These are phyloP conservation scores for Micromesistius poutassou DNA, from an alignment of 2,797 vertebrate species.

Conservation along the genomic window DNA sequence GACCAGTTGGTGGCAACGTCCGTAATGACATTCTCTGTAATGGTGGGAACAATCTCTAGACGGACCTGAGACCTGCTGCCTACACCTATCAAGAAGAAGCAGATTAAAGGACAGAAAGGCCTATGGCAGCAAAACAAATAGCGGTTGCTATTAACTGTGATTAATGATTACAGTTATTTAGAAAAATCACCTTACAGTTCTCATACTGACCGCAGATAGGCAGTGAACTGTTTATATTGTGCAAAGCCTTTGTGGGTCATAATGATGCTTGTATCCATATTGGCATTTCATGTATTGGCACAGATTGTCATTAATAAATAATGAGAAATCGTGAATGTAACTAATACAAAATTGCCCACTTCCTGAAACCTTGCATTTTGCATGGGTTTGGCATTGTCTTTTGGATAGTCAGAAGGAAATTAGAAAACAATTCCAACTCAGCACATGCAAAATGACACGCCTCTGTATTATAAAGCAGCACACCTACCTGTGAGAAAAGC, in stretches of 20 bases:
- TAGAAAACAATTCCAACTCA: background rate
- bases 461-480: background rate
- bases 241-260: background rate
- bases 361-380: background rate
- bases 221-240: background rate
- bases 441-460: background rate
- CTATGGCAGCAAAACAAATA: background rate
- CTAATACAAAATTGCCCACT: background rate
- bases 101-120: slow-evolving; percentile 3
- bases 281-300: background rate
- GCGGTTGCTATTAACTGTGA: background rate
- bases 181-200: background rate
- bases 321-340: background rate
- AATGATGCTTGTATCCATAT: background rate
- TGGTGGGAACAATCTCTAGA: slow-evolving; percentile 62
- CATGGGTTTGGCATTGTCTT: background rate
- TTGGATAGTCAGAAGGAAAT: background rate
- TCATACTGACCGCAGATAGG: background rate
- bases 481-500: slow-evolving; percentile 41
- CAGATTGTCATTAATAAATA: background rate
- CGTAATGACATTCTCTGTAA: slow-evolving; percentile 41
- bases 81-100: slow-evolving; percentile 42
- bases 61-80: slow-evolving; percentile 62
- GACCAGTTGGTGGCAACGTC: slow-evolving; percentile 43
- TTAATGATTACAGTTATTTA: background rate